phyloP scores from a whole-genome alignment of 2,797 vertebrate genomes.

The Acestrorhynchus altus region DNA sequence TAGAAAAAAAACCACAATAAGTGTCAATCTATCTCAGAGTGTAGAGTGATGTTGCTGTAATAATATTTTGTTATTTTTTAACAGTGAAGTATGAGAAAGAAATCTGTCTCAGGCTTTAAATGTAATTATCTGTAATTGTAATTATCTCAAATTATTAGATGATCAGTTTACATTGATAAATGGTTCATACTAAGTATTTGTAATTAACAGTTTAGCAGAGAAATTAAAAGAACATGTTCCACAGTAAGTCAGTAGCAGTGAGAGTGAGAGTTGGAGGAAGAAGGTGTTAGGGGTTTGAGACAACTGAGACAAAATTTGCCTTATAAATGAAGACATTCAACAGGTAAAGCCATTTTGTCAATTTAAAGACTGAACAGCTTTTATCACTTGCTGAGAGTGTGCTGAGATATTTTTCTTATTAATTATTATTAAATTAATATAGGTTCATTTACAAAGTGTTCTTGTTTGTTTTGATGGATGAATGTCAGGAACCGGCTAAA shows the following conservation, averaged over 20 bases:
- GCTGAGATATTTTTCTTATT: no score
- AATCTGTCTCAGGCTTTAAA: not conserved
- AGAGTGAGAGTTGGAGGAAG: not conserved
- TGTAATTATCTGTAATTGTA: not conserved
- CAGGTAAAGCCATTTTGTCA: no score
- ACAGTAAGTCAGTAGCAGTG: not conserved
- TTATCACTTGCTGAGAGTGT: no score
- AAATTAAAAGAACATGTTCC: not conserved
- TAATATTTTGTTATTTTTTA: not conserved
- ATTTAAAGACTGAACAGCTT: no score
- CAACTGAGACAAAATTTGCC: not conserved
- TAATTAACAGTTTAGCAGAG: no score
- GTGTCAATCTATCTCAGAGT: not conserved
- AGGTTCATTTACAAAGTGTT: no score
- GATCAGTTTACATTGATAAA: no score
- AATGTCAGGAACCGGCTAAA: no score
- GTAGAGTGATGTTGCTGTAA: not conserved
- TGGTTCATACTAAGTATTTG: no score
- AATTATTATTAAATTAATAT: no score
- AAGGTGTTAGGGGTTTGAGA: slow-evolving; percentile 7
- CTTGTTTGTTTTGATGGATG: no score
- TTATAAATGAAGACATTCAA: not conserved
- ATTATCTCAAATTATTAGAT: no score
- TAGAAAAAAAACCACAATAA: not conserved
- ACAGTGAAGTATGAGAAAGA: not conserved